Evolutionary conservation across 2,888 invertebrate genomes (phyloP), one percentile per base, ranked within the genome.

Genomic region (Lottia gigantea): DNA sequence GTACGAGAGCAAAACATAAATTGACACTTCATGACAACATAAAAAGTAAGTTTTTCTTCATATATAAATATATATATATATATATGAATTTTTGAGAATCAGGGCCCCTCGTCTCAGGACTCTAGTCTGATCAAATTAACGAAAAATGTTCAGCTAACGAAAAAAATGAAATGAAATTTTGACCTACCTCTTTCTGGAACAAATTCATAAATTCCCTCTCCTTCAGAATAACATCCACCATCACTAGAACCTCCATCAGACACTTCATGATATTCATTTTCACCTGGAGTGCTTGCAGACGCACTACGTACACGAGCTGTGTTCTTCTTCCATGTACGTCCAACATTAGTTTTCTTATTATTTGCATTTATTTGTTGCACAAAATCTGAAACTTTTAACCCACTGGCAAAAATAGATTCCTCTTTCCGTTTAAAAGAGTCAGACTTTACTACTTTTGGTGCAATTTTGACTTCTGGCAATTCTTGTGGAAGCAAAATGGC

Each of bases 381-480:
- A 66, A 77, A 77, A 65, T 77, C 77, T 0, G 77, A 75, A 47
- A 77, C 77, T 26, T 77, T 77, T 66, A 77, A 61, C 31, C 77
- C 77, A 64, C 75, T 73, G 14, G 73, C 74, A 61, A 77, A 75
- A 64, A 77, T 77, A 15, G 77, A 77, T 63, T 75, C 73, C 40
- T 77, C 77, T 64, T 75, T 75, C 25, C 69, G 49, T 64, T 69
- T 69, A 55, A 69, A 69, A 15, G 69, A 69, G 45, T 69, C 69
- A 16, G 64, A 45, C 61, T 65, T 64, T 11, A 64, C 61, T 11
- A 69, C 49, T 61, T 65, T 69, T 26, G 64, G 45, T 23, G 64
- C 64, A 8, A 55, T 55, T 49, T 64, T 49, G 23, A 49, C 49
- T 16, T 63, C 19, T 25, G 69, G 47, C 0, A 75, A 68, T 12